A percentile compares a stretch with the other conserved stretches of the same genome.
Evolutionary conservation across 2,113 vertebrate genomes (phyloP).

Genomic region (Lanius ludovicianus): DNA sequence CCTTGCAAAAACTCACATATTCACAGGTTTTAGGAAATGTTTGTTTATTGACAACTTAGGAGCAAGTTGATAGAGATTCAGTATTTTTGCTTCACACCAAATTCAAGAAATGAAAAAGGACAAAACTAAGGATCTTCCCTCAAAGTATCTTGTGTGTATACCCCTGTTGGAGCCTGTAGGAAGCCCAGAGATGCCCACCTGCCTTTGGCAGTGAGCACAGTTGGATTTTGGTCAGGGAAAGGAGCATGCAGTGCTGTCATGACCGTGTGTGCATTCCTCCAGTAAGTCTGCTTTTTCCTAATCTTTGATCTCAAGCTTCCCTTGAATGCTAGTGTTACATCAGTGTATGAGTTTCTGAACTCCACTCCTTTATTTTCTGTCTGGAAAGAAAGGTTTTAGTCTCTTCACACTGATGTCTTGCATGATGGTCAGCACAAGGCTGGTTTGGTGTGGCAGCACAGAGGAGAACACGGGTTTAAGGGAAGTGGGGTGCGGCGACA

Average conservation of each 20-base stretch:
- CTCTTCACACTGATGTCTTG: fast-evolving
- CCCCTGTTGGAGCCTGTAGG: not conserved
- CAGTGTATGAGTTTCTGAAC: not conserved
- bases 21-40: not conserved
- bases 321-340: not conserved
- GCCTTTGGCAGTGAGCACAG: fast-evolving
- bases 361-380: not conserved
- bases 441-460: not conserved
- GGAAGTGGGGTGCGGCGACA: not conserved
- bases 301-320: not conserved
- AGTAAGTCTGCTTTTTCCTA: not conserved
- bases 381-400: not conserved
- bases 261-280: fast-evolving
- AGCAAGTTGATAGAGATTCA: not conserved
- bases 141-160: fast-evolving
- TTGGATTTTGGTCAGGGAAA: not conserved
- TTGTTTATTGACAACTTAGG: not conserved
- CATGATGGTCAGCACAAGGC: fast-evolving
- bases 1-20: not conserved
- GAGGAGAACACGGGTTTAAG: not conserved
- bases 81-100: not conserved
- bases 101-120: not conserved
- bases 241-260: fast-evolving
- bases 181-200: not conserved
- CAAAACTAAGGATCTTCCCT: not conserved